Percentiles rank a stretch among this genome's conserved stretches.
These are phyloP conservation scores for Anticlea derivata DNA, from an alignment of 2,888 invertebrate species.

Conservation along the genomic window DNA sequence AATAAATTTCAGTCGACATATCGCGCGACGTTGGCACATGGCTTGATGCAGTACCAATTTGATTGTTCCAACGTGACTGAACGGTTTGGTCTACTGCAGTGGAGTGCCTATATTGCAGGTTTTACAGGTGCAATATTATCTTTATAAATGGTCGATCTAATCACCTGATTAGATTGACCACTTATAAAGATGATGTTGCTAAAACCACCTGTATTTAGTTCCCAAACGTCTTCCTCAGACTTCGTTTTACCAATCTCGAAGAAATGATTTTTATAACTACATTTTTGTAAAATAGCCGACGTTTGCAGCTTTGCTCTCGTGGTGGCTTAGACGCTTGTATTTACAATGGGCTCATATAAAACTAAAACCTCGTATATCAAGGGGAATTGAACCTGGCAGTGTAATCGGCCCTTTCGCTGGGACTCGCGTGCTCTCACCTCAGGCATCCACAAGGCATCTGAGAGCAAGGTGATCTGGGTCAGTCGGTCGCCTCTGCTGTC, in stretches of 20 bases:
- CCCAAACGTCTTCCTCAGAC: too few relatives aligned
- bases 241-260: too few relatives aligned
- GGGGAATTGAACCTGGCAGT: background rate
- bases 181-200: too few relatives aligned
- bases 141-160: too few relatives aligned
- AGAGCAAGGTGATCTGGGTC: conserved; percentile 51
- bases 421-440: conserved; percentile 24
- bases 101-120: background rate
- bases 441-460: conserved; percentile 17
- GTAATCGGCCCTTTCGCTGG: conserved; percentile 4
- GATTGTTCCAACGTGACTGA: conserved; percentile 13
- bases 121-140: too few relatives aligned
- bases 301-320: background rate
- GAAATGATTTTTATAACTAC: too few relatives aligned
- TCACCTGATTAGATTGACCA: too few relatives aligned
- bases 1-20: too few relatives aligned
- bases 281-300: too few relatives aligned
- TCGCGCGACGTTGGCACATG: too few relatives aligned
- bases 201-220: too few relatives aligned
- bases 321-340: background rate
- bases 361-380: background rate
- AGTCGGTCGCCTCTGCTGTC: conserved; percentile 51
- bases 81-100: conserved; percentile 3
- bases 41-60: conserved; percentile 12
- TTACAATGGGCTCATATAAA: too few relatives aligned